Conservation (phyloP, 2,888 invertebrate species). For the Oscheius sp. region DNA sequence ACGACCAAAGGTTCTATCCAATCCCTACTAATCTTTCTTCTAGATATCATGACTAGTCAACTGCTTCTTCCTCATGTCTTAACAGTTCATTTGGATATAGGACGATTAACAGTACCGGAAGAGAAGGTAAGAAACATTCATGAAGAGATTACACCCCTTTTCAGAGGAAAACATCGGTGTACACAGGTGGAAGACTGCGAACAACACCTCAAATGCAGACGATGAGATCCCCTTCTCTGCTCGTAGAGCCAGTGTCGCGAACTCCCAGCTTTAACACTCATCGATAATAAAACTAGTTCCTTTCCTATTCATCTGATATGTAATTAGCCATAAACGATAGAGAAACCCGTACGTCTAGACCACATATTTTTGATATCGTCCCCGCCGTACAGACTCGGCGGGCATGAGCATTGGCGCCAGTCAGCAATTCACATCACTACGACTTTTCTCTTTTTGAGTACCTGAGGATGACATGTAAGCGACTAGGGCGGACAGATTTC, state of each 20-base stretch:
- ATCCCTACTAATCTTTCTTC: not conserved
- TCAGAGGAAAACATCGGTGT: constrained; percentile 40
- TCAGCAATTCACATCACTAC: too few relatives aligned
- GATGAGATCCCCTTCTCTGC: constrained; percentile 27
- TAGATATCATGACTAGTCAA: constrained; percentile 50
- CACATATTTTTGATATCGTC: too few relatives aligned
- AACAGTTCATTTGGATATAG: constrained; percentile 48
- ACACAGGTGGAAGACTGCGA: constrained; percentile 36
- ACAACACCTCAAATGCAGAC: constrained; percentile 38
- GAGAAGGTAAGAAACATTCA: constrained; percentile 5
- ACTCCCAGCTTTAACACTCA: constrained; percentile 23
- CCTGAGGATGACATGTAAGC: too few relatives aligned
- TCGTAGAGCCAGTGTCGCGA: constrained; percentile 23
- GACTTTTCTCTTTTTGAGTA: too few relatives aligned
- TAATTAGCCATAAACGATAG: too few relatives aligned
- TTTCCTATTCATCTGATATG: too few relatives aligned
- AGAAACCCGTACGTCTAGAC: too few relatives aligned
- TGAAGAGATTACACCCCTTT: not conserved
- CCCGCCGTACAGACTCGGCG: too few relatives aligned
- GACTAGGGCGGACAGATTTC: too few relatives aligned
- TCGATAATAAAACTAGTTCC: not conserved
- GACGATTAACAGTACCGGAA: constrained; percentile 40
- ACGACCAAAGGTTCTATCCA: constrained; percentile 36
- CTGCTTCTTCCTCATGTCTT: constrained; percentile 48
- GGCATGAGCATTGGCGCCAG: too few relatives aligned